Evolutionary conservation across 1,140 invertebrate genomes (phyloP).

Genomic region (Monochamus saltuarius): DNA sequence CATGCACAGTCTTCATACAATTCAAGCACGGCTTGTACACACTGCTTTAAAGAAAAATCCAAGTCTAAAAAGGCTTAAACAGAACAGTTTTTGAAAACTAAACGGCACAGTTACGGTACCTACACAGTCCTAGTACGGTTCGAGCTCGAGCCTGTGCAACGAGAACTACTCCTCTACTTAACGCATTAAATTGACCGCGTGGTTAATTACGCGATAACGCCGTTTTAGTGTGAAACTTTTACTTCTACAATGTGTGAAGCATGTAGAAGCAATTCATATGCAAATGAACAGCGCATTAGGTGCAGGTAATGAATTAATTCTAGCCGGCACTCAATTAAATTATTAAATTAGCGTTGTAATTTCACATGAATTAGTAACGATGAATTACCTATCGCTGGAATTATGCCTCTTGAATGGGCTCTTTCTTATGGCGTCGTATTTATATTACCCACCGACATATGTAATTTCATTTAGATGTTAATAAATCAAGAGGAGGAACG

Average conservation of each 20-base stretch:
- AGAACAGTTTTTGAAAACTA: too few relatives aligned
- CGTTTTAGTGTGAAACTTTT: slow-evolving; percentile 1
- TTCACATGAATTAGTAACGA: slow-evolving; percentile 28
- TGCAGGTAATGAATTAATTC: slow-evolving; percentile 16
- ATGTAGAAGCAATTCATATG: slow-evolving; percentile 12
- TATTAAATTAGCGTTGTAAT: slow-evolving; percentile 26
- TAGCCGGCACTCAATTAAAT: slow-evolving; percentile 15
- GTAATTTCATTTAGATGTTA: slow-evolving; percentile 30
- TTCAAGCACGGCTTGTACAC: too few relatives aligned
- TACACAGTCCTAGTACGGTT: too few relatives aligned
- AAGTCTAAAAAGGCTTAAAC: too few relatives aligned
- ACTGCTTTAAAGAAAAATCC: too few relatives aligned
- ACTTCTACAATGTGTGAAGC: slow-evolving; percentile 12
- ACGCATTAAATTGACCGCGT: too few relatives aligned
- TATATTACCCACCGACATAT: slow-evolving; percentile 28
- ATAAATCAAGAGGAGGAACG: slow-evolving; percentile 18
- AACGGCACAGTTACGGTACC: too few relatives aligned
- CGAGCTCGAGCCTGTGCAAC: too few relatives aligned
- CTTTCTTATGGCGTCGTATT: slow-evolving; percentile 22
- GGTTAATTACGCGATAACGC: too few relatives aligned
- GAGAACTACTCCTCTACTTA: too few relatives aligned
- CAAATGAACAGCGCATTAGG: slow-evolving; percentile 15
- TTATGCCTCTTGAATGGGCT: slow-evolving; percentile 19
- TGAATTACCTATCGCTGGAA: slow-evolving; percentile 23
- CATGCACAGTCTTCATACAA: too few relatives aligned